Base-by-base conservation (phyloP, 2,888 invertebrate genomes). In the Pyrocoelia pectoralis region DNA sequence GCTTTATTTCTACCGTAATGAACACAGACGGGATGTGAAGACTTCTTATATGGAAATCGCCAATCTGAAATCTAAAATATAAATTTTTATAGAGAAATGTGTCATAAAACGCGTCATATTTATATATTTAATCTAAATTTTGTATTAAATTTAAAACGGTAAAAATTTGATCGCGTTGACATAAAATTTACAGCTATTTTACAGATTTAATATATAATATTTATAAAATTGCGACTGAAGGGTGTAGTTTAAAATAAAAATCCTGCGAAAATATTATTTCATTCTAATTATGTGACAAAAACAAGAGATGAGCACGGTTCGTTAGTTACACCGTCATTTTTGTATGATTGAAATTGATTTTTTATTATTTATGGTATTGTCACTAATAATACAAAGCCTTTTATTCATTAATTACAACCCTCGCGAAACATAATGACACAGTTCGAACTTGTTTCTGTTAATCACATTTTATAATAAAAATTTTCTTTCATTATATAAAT, bases 1-100 rank as follows among this genome's bases (percentile, higher is more conserved):
- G 88, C 86, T 53, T 87, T 86, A 64, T 85, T 86, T 1, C 90
- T 84, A 0, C 87, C 87, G 0, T 88, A 89, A 78, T 94, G 94
- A 43, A 90, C 89, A 80, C 95, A 95, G 0, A 95, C 94, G 0
- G 93, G 93, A 78, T 95, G 95, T 72, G 88, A 88, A 0, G 93
- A 92, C 66, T 90, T 88, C 78, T 94, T 95, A 81, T 89, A 95
- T 0, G 95, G 95, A 77, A 95, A 94, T 77, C 92, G 88, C 90
- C 93, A 95, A 81, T 95, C 94, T 0, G 93, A 89, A 69, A 91
- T 89, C 92, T 93, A 78, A 1, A 79, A 77, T 8, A 51, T 8
- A 55, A 55, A 14, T 9, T 29, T 24, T 12, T 33, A 33, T 33
- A n/a, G n/a, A 8, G 10, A 8, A 33, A 33, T 33, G 2, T 33